Evolutionary conservation across 2,888 invertebrate species (phyloP), one percentile per base, ranked within the genome.

Genomic region (Emmelina monodactyla): DNA sequence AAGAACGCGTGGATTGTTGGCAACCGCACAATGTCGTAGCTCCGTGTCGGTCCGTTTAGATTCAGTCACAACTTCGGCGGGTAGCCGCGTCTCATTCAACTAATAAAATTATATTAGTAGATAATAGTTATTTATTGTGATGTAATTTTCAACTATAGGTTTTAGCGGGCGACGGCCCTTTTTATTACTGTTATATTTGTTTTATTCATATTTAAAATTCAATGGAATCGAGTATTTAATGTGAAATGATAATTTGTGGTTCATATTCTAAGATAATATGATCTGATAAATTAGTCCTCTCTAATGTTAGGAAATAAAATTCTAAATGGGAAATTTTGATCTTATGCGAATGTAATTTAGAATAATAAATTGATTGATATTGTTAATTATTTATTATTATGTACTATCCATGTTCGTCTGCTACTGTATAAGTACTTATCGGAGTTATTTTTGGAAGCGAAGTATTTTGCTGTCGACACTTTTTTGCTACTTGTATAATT

Each of bases 61-160:
- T n/a, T n/a, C n/a, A n/a, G n/a, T n/a, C n/a, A n/a, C n/a, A n/a
- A n/a, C n/a, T n/a, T n/a, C n/a, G n/a, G n/a, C n/a, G n/a, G n/a
- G n/a, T n/a, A n/a, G n/a, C n/a, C n/a, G n/a, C n/a, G 38, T 48
- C 43, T 45, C 46, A 31, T 37, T 44, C 42, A 42, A 45, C 44
- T 49, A 54, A 50, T 50, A 49, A 45, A 51, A 53, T 48, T 33
- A 33, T 19, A 37, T 34, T 53, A 46, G 61, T 72, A 71, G 70
- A 11, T 50, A 49, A 61, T 71, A 73, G 60, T 75, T n/a, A 71
- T 73, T 73, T 73, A 72, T 72, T 73, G 71, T 72, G 68, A 70
- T 72, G 65, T 70, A 66, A 57, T 62, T 62, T 62, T 62, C 60
- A 59, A 64, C 47, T 57, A 49, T 57, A 61, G 57, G 52, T 49